These are phyloP conservation scores for Arctia plantaginis DNA, from an alignment of 2,888 invertebrate species.

Conservation along the genomic window DNA sequence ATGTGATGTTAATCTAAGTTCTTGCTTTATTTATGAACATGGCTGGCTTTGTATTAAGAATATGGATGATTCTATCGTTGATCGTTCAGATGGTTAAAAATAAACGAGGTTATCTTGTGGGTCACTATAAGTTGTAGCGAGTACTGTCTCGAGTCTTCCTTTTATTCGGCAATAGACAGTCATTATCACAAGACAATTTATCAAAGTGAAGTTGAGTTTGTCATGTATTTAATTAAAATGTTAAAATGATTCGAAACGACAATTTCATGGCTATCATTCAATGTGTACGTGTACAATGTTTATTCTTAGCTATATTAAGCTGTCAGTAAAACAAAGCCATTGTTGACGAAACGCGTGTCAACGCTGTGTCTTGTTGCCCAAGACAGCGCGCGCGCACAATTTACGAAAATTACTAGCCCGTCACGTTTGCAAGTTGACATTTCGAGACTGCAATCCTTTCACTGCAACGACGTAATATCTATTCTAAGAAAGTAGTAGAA, in stretches of 20 bases:
- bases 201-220: not conserved
- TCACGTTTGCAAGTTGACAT: slow-evolving; percentile 76
- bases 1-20: slow-evolving; percentile 48
- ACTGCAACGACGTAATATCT: slow-evolving; percentile 58
- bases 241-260: slow-evolving; percentile 26
- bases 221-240: slow-evolving; percentile 14
- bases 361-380: slow-evolving; percentile 66
- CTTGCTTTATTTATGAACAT: slow-evolving; percentile 46
- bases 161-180: slow-evolving; percentile 20
- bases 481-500: slow-evolving; percentile 42
- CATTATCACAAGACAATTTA: slow-evolving; percentile 15
- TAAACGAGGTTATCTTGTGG: slow-evolving; percentile 35
- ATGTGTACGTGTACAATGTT: slow-evolving; percentile 37
- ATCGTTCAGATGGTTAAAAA: slow-evolving; percentile 32
- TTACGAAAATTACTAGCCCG: slow-evolving; percentile 74
- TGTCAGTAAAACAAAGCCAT: slow-evolving; percentile 66
- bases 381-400: slow-evolving; percentile 69
- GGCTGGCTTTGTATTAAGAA: slow-evolving; percentile 33
- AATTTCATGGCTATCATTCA: slow-evolving; percentile 20
- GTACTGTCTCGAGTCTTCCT: slow-evolving; percentile 19
- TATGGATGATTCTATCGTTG: slow-evolving; percentile 27
- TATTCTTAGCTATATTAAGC: slow-evolving; percentile 48
- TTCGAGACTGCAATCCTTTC: slow-evolving; percentile 77
- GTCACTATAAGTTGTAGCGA: slow-evolving; percentile 25
- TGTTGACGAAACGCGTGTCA: slow-evolving; percentile 72